A percentile compares a stretch with the other conserved stretches of the same genome.
Evolutionary conservation across 30 jellyfish, hydroid and myxozoan genomes (phyloP).

Genomic region (Aurelia aurita complex sp. Pacific): DNA sequence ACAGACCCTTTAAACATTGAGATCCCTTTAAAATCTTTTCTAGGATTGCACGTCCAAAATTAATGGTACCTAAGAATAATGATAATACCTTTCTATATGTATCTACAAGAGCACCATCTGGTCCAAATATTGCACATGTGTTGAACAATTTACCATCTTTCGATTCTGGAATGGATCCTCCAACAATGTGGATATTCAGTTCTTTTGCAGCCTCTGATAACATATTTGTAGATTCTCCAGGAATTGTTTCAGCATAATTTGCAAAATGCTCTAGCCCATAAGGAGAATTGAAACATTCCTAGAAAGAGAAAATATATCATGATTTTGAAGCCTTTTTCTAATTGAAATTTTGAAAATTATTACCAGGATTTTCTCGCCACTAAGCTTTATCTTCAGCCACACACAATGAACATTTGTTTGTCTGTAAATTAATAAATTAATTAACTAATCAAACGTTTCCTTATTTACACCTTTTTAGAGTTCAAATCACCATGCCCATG

Average conservation of each 20-base stretch:
- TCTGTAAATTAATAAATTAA: too few relatives aligned
- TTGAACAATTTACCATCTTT: conserved; percentile 51
- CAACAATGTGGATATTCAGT: conserved; percentile 42
- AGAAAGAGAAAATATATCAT: not conserved
- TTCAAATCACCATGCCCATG: too few relatives aligned
- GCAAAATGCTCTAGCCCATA: conserved; percentile 59
- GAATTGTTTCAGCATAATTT: conserved; percentile 62
- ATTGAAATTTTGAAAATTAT: too few relatives aligned
- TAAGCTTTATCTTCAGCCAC: too few relatives aligned
- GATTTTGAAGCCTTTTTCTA: not conserved
- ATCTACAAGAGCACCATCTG: conserved; percentile 45
- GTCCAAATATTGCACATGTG: conserved; percentile 64
- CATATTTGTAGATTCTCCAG: conserved; percentile 68
- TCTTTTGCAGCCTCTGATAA: conserved; percentile 43
- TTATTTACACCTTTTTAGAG: too few relatives aligned
- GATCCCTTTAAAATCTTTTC: too few relatives aligned
- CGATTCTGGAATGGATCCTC: conserved; percentile 66
- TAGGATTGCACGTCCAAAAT: too few relatives aligned
- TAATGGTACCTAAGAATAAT: too few relatives aligned
- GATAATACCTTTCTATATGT: conserved; percentile 62
- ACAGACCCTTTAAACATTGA: too few relatives aligned
- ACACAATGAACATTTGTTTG: too few relatives aligned
- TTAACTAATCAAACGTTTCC: too few relatives aligned
- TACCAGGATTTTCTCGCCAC: too few relatives aligned
- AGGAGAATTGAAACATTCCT: conserved; percentile 75